A percentile compares a stretch with the other conserved stretches of the same genome.
These are phyloP conservation scores for Athrips mouffetella DNA, from an alignment of 2,888 invertebrate genomes.

Conservation along the genomic window DNA sequence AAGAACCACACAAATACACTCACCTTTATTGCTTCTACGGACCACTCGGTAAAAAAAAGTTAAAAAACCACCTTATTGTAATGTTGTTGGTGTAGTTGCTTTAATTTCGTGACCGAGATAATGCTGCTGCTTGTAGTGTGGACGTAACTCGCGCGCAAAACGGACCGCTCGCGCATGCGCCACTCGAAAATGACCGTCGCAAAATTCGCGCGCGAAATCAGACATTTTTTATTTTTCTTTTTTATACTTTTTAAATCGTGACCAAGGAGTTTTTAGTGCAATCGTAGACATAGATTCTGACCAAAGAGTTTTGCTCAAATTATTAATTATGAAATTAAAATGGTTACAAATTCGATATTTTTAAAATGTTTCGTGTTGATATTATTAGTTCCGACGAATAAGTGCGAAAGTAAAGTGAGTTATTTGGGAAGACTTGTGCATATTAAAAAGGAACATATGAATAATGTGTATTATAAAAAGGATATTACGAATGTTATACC, in stretches of 20 bases:
- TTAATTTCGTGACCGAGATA: constrained; percentile 32
- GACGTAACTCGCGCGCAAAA: constrained; percentile 25
- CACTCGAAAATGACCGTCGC: constrained; percentile 44
- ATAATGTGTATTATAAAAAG: background rate
- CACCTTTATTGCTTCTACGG: constrained; percentile 17
- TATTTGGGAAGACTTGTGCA: constrained; percentile 22
- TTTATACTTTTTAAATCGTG: constrained; percentile 11
- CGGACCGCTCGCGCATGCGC: constrained; percentile 48
- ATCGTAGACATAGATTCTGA: constrained; percentile 16
- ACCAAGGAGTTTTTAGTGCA: constrained; percentile 9
- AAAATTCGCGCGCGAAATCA: constrained; percentile 50
- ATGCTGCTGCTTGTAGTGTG: constrained; percentile 13
- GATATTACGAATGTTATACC: background rate
- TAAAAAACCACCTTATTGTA: constrained; percentile 19
- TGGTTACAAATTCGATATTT: constrained; percentile 50
- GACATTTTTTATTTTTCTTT: constrained; percentile 5
- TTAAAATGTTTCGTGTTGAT: constrained; percentile 41
- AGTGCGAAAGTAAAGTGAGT: constrained; percentile 28
- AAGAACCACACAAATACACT: constrained; percentile 9
- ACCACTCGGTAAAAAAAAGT: constrained; percentile 14
- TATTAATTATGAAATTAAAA: constrained; percentile 60
- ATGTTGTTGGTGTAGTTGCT: constrained; percentile 30
- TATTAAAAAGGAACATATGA: constrained; percentile 26
- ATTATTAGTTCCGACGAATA: constrained; percentile 38
- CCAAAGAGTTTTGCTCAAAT: constrained; percentile 43